Evolutionary conservation across 1,140 invertebrate species (phyloP), one percentile per base, ranked within the genome.

Genomic region (Parapsyche elsis): DNA sequence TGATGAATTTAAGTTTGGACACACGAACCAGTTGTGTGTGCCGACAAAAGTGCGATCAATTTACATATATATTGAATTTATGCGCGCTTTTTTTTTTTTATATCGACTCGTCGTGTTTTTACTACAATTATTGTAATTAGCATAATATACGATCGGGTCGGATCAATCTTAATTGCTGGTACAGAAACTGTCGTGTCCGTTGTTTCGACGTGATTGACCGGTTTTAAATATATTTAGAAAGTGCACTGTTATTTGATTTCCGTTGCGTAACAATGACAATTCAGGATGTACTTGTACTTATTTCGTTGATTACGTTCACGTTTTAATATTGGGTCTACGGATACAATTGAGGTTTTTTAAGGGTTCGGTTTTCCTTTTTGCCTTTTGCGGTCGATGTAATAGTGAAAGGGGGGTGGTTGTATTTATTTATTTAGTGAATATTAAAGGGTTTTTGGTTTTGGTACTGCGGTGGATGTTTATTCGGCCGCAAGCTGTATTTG

Each of bases 51-150:
- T 79, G 44, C 71, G 77, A 76, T 57, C 80, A 53, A 76, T 79
- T 81, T 79, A 81, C 80, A 81, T 81, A 81, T 49, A 74, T 81
- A 81, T 81, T 79, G 71, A 57, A 26, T 49, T 59, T 24, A 24
- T 64, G 21, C 23, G 73, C 5, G n/a, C 12, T 71, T 30, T 71
- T 38, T 70, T 44, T 71, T 30, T 38, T 26, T 19, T 26, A 46
- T 53, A n/a, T n/a, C 14, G 10, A 7, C 46, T 74, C n/a, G 19
- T 44, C 53, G 44, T 61, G 49, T 59, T 73, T 74, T 80, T 71
- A 49, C 23, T 59, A 74, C 44, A 74, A 38, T 38, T 38, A 38
- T 21, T 59, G 10, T 16, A 4, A 21, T 59, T 59, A 59, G 53
- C 21, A 16, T 59, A 38, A n/a, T n/a, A n/a, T n/a, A n/a, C 46